Base-by-base conservation (phyloP, 2,888 invertebrate species). In the Pseudococcus jackbeardsleyi region DNA sequence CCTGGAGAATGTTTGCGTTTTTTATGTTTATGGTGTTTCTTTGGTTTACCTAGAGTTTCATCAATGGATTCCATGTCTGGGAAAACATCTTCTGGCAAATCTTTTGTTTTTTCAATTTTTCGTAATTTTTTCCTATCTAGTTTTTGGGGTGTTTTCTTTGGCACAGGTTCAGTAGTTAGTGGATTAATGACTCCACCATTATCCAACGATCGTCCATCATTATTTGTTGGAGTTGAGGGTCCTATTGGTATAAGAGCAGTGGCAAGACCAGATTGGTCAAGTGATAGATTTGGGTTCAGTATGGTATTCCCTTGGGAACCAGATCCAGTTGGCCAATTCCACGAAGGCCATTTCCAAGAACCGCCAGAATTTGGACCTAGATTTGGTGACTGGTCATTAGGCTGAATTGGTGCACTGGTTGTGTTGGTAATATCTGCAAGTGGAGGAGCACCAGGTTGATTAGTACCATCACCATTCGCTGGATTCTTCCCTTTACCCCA, bases 261-360 rank as follows among this genome's bases (percentile, higher is more conserved):
- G 0, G 12, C 0, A n/a, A n/a, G n/a, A 42, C 19, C 11, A 5
- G 15, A 7, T 42, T 79, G 79, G n/a, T 17, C 17, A 39, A 6
- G 39, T 17, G n/a, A 15, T 33, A 33, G 72, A 33, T 72, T 33
- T 1, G 17, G n/a, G 11, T 42, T 68, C 11, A 26, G 39, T 12
- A 9, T 42, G 15, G 15, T 42, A n/a, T 15, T 1, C n/a, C 42
- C 42, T 68, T 68, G 68, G 2, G 68, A 12, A 26, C 26, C 26
- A 26, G 68, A 68, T 68, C 68, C 68, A 11, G 9, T 0, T 12
- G 68, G 26, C 68, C 68, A 68, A 26, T 68, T 68, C 79, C 79
- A 79, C 6, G 72, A 72, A 11, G 72, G 72, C 79, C 79, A 79
- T 9, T 17, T n/a, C 79, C 79, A 79, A 79, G 79, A 42, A 15